Percentiles rank a stretch among this genome's conserved stretches.
phyloP scores from a whole-genome alignment of 2,113 vertebrate species.

The Lasiurus cinereus region DNA sequence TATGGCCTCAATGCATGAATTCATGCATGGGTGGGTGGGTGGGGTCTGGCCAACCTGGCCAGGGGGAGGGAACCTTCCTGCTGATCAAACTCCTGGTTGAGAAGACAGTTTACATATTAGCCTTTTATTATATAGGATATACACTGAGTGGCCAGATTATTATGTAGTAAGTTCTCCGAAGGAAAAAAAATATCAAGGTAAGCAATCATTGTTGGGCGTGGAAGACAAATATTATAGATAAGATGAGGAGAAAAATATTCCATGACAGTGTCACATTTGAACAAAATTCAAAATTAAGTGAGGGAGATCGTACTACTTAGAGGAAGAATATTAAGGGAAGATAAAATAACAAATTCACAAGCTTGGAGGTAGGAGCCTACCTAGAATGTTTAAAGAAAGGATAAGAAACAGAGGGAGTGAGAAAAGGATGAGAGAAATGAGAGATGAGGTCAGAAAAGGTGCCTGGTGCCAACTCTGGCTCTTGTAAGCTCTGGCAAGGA shows the following conservation, averaged over 20 bases:
- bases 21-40: too few species aligned
- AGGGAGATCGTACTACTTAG: not conserved
- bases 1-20: too few species aligned
- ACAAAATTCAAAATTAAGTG: not conserved
- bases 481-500: conserved; percentile 25
- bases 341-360: not conserved
- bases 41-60: too few species aligned
- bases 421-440: not conserved
- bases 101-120: too few species aligned
- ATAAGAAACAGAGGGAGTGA: not conserved
- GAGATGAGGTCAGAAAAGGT: not conserved
- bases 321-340: not conserved
- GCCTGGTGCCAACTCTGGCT: not conserved
- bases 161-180: not conserved
- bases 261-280: not conserved
- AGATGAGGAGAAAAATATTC: not conserved
- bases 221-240: not conserved
- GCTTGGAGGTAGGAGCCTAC: not conserved
- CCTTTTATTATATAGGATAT: too few species aligned
- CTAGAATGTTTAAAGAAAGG: not conserved
- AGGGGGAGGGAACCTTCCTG: too few species aligned
- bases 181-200: not conserved
- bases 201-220: not conserved
- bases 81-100: too few species aligned
- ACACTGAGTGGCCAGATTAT: too few species aligned